These are phyloP conservation scores for Dascillus cervinus DNA, from an alignment of 2,888 invertebrate species.

Conservation along the genomic window DNA sequence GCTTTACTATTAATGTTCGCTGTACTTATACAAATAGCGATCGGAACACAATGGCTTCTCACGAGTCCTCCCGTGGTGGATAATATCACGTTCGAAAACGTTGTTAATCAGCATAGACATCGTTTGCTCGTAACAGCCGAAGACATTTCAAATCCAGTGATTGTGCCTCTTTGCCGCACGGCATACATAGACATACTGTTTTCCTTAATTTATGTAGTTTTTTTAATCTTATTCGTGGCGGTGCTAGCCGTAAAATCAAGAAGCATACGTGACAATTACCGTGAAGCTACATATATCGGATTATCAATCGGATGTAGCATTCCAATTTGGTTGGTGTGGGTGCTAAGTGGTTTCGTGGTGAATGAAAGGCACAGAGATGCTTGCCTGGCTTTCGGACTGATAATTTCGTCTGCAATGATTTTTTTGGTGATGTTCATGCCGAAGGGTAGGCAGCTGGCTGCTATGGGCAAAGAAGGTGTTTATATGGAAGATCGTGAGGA, in stretches of 20 bases:
- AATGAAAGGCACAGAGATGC: slow-evolving; percentile 77
- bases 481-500: slow-evolving; percentile 78
- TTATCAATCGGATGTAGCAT: slow-evolving; percentile 79
- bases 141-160: slow-evolving; percentile 36
- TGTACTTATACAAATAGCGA: slow-evolving; percentile 81
- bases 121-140: slow-evolving; percentile 38
- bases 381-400: slow-evolving; percentile 82
- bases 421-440: slow-evolving; percentile 93
- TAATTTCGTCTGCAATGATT: slow-evolving; percentile 75
- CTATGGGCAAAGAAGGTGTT: slow-evolving; percentile 83
- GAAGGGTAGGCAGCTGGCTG: slow-evolving; percentile 84
- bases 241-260: slow-evolving; percentile 78
- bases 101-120: slow-evolving; percentile 33
- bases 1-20: slow-evolving; percentile 83
- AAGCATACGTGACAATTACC: slow-evolving; percentile 86
- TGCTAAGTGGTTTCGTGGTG: slow-evolving; percentile 71
- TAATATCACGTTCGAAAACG: slow-evolving; percentile 39
- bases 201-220: slow-evolving; percentile 76
- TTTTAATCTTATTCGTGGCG: slow-evolving; percentile 76
- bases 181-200: slow-evolving; percentile 65
- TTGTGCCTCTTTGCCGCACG: slow-evolving; percentile 53
- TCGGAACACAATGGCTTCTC: slow-evolving; percentile 77
- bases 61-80: slow-evolving; percentile 65
- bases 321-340: slow-evolving; percentile 81
- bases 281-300: slow-evolving; percentile 89